These are phyloP conservation scores for Tenthredo distinguenda DNA, from an alignment of 2,888 invertebrate genomes.

Conservation along the genomic window DNA sequence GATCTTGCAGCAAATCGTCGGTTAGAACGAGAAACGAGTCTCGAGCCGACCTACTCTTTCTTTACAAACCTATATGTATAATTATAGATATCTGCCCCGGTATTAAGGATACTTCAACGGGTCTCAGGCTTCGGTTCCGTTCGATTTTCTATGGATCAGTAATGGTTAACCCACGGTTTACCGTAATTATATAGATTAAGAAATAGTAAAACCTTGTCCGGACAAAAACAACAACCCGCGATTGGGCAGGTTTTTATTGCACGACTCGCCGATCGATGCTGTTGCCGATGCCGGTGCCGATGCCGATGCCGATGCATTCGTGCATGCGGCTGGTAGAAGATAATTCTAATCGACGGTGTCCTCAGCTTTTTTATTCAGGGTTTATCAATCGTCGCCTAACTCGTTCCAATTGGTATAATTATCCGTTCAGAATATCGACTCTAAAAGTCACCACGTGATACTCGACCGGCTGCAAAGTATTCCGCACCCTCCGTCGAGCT, in stretches of 20 bases:
- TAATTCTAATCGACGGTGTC: not conserved
- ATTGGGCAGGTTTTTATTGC: conserved; percentile 19
- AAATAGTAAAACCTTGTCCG: conserved; percentile 34
- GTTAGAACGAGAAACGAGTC: conserved; percentile 57
- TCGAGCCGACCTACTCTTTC: conserved; percentile 22
- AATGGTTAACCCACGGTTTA: conserved; percentile 51
- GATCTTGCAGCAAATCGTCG: conserved; percentile 55
- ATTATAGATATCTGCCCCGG: conserved; percentile 52
- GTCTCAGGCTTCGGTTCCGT: not conserved
- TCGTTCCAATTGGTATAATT: not conserved
- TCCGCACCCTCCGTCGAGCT: not conserved
- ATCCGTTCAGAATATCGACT: not conserved
- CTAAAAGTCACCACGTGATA: not conserved
- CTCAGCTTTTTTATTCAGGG: not conserved
- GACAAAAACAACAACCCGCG: conserved; percentile 36
- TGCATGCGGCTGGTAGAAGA: not conserved
- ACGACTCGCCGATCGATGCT: not conserved
- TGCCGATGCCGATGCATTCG: not conserved
- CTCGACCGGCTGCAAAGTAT: not conserved
- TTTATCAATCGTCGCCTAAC: not conserved
- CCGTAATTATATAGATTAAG: conserved; percentile 58
- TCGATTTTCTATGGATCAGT: conserved; percentile 41
- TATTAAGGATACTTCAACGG: conserved; percentile 51
- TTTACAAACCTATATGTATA: conserved; percentile 42
- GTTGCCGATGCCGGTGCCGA: not conserved